Base-by-base conservation (phyloP, 2,797 vertebrate genomes). In the Xiphophorus birchmanni region DNA sequence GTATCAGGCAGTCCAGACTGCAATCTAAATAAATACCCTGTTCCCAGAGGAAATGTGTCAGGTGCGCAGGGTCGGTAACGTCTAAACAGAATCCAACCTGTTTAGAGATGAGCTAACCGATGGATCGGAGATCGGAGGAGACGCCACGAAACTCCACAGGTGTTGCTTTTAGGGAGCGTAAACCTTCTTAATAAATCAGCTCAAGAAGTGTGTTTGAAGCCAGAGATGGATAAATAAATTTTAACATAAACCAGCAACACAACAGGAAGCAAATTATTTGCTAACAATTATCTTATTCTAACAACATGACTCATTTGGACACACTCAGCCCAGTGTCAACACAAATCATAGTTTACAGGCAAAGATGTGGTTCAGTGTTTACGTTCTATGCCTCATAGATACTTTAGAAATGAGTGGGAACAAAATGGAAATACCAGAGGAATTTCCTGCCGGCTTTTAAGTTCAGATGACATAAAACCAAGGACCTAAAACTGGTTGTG, bases 21-120 rank as follows among this genome's bases (percentile, higher is more conserved):
- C 88, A 93, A 92, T 92, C 90, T 91, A 96, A 94, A 94, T 94
- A 95, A 95, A 95, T 91, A 94, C 83, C 84, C 83, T 82, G 81
- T 86, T 87, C 82, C 65, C 37, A 74, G 78, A 86, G 90, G 86
- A 93, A 92, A 93, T 89, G 91, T 86, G 84, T 94, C 91, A 94
- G 91, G 93, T 93, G 93, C 92, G 86, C 52, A 74, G 89, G 88
- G 88, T 92, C 90, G 85, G 65, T 58, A 50, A 50, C 56, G 15
- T 75, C 76, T 93, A 93, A 93, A 94, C 90, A 92, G 60, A 86
- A 77, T 80, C 74, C 73, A 67, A 79, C 29, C 72, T 44, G 72
- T 82, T 29, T 58, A 60, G 77, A 84, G 79, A 82, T 21, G 58
- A 76, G 75, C 18, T 56, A 78, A 81, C 78, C 8, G 63, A 73